phyloP scores from a whole-genome alignment of 2,888 invertebrate genomes.

The Ypsolopha scabrella region DNA sequence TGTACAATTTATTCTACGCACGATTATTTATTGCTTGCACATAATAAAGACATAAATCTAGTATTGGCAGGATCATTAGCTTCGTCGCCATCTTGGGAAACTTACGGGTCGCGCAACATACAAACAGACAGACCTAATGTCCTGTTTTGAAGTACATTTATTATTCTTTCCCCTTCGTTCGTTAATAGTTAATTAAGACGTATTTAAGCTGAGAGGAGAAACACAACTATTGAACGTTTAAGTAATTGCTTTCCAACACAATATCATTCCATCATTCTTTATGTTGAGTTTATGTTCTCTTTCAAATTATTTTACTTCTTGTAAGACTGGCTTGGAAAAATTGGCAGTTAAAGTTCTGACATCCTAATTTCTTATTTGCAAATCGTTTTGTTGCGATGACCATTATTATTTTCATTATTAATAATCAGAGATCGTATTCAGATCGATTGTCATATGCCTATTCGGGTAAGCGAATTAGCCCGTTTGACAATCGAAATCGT shows the following conservation, averaged over 20 bases:
- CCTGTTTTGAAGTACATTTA: not conserved
- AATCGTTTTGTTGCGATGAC: too few relatives aligned
- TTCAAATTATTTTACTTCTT: too few relatives aligned
- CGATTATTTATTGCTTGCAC: slow-evolving; percentile 28
- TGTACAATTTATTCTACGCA: slow-evolving; percentile 1
- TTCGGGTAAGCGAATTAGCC: too few relatives aligned
- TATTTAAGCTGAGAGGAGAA: not conserved
- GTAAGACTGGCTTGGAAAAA: too few relatives aligned
- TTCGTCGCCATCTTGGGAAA: slow-evolving; percentile 4
- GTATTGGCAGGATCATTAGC: slow-evolving; percentile 21
- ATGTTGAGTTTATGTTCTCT: too few relatives aligned
- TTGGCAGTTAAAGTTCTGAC: too few relatives aligned
- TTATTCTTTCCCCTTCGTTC: not conserved
- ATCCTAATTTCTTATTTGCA: too few relatives aligned
- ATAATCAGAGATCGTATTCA: too few relatives aligned
- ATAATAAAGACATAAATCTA: slow-evolving; percentile 38
- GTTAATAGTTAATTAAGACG: slow-evolving; percentile 1
- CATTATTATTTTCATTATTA: too few relatives aligned
- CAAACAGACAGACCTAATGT: not conserved
- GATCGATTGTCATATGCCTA: too few relatives aligned
- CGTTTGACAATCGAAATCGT: too few relatives aligned
- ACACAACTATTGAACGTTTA: not conserved
- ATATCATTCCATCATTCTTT: too few relatives aligned
- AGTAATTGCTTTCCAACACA: not conserved
- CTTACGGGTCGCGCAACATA: not conserved